phyloP scores from a whole-genome alignment of 2,113 vertebrate genomes.

The Athene noctua region DNA sequence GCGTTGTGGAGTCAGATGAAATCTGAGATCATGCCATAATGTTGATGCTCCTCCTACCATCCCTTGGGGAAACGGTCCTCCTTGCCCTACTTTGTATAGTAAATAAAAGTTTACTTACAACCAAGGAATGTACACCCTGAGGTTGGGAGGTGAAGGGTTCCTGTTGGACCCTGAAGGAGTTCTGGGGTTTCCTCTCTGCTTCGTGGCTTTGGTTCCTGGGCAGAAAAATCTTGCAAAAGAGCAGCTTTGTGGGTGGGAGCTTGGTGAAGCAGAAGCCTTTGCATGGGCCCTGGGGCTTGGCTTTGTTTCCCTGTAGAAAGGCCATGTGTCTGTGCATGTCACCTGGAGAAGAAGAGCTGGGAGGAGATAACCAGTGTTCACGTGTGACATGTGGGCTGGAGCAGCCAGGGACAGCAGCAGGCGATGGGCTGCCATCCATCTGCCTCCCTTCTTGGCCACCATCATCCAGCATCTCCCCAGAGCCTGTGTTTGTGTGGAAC shows the following conservation, averaged over 20 bases:
- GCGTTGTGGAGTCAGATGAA: background rate
- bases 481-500: background rate
- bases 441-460: background rate
- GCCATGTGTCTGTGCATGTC: accelerated
- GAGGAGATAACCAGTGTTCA: background rate
- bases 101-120: slow-evolving; percentile 47
- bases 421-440: background rate
- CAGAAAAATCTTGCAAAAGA: background rate
- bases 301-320: background rate
- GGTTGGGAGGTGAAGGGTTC: slow-evolving; percentile 30
- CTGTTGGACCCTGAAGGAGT: background rate
- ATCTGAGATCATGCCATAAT: background rate
- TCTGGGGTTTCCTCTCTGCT: slow-evolving; percentile 10
- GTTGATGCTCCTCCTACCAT: background rate
- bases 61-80: background rate
- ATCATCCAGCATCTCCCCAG: background rate
- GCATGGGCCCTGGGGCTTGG: background rate
- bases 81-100: slow-evolving; percentile 22
- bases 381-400: background rate
- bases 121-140: background rate
- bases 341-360: background rate
- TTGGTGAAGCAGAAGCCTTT: background rate
- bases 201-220: background rate
- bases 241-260: background rate
- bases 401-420: background rate